These are phyloP conservation scores for Hemitrygon akajei DNA, from an alignment of 2,797 vertebrate species.

Conservation along the genomic window DNA sequence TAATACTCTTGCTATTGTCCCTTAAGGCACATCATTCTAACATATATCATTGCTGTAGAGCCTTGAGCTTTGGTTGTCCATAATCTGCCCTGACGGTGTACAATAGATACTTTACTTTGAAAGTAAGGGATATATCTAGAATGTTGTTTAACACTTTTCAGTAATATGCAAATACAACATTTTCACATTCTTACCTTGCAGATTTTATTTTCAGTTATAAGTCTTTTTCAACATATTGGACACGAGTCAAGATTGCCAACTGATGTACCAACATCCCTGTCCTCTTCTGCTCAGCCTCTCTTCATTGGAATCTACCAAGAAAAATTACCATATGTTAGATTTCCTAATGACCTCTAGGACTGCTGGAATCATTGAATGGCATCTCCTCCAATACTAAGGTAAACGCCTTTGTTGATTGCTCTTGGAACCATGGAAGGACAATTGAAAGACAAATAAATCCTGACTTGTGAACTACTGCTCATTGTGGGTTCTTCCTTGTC, in stretches of 20 bases:
- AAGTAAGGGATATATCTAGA: not conserved
- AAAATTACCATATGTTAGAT: constrained; percentile 40
- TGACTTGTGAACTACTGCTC: not conserved
- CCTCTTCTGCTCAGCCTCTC: constrained; percentile 50
- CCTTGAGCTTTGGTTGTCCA: not conserved
- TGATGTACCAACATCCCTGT: constrained; percentile 52
- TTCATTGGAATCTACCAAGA: constrained; percentile 54
- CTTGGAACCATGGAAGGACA: not conserved
- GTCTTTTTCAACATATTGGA: constrained; percentile 57
- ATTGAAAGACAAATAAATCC: not conserved
- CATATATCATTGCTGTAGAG: not conserved
- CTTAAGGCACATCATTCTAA: not conserved
- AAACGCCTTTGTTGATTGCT: not conserved
- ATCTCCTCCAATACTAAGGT: not conserved
- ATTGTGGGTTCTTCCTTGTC: not conserved
- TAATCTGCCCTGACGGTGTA: not conserved
- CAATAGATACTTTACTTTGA: not conserved
- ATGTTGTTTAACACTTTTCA: not conserved
- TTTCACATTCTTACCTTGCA: constrained; percentile 57
- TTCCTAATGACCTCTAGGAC: not conserved
- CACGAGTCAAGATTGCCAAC: constrained; percentile 58
- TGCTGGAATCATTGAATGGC: not conserved
- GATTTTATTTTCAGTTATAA: constrained; percentile 57
- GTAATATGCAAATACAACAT: not conserved
- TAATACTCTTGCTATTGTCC: not conserved